These are phyloP conservation scores for Mormyrus hasselquistii DNA, from an alignment of 2,797 vertebrate genomes.

Conservation along the genomic window DNA sequence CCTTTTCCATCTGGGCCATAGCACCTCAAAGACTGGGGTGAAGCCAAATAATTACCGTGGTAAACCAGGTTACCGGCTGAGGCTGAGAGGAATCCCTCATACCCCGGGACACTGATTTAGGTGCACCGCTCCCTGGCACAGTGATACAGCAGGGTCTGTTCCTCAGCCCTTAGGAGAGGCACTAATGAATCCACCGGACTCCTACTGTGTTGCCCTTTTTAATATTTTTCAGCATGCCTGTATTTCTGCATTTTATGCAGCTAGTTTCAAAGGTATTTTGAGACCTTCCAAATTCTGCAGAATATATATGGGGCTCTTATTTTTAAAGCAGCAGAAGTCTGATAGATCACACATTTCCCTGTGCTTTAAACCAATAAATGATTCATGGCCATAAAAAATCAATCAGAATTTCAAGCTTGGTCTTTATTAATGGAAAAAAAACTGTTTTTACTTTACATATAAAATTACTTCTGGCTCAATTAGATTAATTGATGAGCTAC, in stretches of 20 bases:
- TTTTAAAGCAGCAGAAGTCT: neutral
- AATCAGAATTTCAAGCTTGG: neutral
- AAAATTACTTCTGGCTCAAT: constrained; percentile 17
- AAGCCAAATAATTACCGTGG: neutral
- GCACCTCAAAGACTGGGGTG: neutral
- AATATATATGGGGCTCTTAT: neutral
- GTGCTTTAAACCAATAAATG: neutral
- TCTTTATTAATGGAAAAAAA: constrained; percentile 6
- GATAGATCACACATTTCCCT: neutral
- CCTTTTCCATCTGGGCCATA: neutral
- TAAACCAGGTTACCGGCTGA: neutral
- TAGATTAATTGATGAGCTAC: constrained; percentile 33
- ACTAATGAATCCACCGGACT: neutral
- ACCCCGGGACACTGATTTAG: neutral
- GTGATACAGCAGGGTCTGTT: neutral
- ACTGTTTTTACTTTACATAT: constrained; percentile 25
- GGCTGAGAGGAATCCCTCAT: neutral
- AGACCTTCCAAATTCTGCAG: neutral
- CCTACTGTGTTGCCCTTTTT: neutral
- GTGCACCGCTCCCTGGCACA: neutral
- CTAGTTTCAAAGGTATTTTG: neutral
- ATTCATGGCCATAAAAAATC: neutral
- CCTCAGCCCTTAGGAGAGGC: neutral
- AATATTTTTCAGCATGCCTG: neutral
- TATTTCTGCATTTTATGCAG: neutral